Conservation (phyloP, 2,797 vertebrate genomes). For the Tangara arthus region DNA sequence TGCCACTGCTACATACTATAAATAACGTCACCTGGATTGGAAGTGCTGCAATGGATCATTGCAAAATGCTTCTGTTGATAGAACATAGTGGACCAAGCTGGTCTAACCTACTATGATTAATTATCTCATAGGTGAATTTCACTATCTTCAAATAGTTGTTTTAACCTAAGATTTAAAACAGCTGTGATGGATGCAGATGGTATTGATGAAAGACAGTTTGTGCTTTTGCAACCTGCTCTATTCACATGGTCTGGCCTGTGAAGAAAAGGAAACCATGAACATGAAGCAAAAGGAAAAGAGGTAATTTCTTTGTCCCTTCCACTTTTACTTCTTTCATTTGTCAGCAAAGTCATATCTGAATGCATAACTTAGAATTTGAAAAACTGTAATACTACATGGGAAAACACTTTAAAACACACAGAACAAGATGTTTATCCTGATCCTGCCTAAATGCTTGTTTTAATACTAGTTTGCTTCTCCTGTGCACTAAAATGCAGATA, state of each 20-base stretch:
- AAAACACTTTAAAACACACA: not conserved
- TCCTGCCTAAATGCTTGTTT: not conserved
- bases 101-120: not conserved
- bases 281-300: not conserved
- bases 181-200: not conserved
- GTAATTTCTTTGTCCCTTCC: not conserved
- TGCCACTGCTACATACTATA: not conserved
- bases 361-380: not conserved
- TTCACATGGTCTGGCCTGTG: not conserved
- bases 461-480: not conserved
- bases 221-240: not conserved
- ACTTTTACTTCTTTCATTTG: not conserved
- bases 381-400: not conserved
- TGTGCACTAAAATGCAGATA: not conserved
- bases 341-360: not conserved
- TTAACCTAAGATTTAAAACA: not conserved
- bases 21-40: constrained; percentile 8
- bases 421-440: not conserved
- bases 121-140: not conserved
- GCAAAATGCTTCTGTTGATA: constrained; percentile 26
- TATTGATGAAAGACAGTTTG: not conserved
- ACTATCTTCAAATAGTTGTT: not conserved
- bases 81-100: not conserved
- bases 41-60: constrained; percentile 2
- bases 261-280: not conserved